These are phyloP conservation scores for Brachionus paranguensis DNA, from an alignment of 1,140 invertebrate species.

Conservation along the genomic window DNA sequence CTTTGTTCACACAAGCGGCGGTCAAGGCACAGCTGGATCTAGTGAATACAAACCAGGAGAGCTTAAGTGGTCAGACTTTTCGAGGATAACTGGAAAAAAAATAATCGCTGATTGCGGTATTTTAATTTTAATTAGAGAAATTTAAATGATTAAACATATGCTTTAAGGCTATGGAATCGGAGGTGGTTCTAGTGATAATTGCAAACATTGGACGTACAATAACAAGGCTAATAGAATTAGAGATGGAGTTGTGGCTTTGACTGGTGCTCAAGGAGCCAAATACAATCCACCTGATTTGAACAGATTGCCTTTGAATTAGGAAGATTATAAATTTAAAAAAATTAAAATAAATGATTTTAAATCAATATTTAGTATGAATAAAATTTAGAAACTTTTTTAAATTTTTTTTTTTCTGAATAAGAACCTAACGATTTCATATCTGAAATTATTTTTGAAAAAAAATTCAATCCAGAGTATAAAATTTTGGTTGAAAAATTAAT, in stretches of 20 bases:
- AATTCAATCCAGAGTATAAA: no score
- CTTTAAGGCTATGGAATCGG: neutral
- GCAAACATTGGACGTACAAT: neutral
- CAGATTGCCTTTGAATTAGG: neutral
- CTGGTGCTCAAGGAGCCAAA: neutral
- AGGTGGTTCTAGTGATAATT: neutral
- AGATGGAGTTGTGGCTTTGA: neutral
- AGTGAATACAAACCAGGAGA: neutral
- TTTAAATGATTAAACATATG: no score
- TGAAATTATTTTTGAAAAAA: no score
- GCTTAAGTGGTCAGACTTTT: neutral
- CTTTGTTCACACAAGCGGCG: conserved; percentile 14
- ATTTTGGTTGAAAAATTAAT: no score
- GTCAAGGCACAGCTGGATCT: neutral
- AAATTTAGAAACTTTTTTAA: no score
- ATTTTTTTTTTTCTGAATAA: no score
- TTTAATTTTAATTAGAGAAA: no score
- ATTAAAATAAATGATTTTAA: no score
- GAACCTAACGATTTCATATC: no score
- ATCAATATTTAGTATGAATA: no score
- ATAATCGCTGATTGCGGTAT: no score
- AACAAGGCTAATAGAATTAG: neutral
- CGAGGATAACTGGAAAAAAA: neutral
- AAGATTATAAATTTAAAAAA: no score
- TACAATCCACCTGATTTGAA: neutral